Evolutionary conservation across 2,797 vertebrate genomes (phyloP).

Genomic region (Adelosebastes latens): DNA sequence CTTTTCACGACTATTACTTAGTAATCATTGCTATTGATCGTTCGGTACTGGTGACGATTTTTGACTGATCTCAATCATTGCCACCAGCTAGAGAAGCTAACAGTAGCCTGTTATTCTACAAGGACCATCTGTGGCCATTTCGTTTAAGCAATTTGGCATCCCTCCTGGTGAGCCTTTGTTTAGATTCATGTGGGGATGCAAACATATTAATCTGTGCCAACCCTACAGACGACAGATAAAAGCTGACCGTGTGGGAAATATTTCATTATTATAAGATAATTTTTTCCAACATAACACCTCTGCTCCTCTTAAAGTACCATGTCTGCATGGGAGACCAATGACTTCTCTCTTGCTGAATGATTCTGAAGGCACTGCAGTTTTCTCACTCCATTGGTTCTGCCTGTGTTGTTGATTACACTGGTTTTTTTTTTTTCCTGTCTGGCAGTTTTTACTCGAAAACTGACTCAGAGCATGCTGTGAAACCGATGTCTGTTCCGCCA

Average conservation of each 20-base stretch:
- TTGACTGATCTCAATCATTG: neutral
- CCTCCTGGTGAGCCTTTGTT: neutral
- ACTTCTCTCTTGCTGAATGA: constrained; percentile 27
- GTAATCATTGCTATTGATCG: neutral
- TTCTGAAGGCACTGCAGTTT: constrained; percentile 21
- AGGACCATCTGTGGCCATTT: neutral
- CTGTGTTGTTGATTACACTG: constrained; percentile 28
- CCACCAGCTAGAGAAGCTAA: neutral
- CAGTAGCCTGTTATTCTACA: neutral
- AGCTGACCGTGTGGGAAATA: neutral
- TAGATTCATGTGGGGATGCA: neutral
- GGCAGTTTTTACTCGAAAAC: constrained; percentile 12
- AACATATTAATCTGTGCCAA: neutral
- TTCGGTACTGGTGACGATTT: neutral
- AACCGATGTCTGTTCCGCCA: constrained; percentile 22
- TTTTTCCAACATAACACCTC: constrained; percentile 7
- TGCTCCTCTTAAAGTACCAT: constrained; percentile 7
- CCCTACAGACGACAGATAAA: neutral
- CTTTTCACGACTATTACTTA: neutral
- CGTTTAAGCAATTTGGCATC: neutral
- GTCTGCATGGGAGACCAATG: constrained; percentile 23
- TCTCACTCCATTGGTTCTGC: constrained; percentile 20
- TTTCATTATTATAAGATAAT: neutral
- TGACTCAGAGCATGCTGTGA: constrained; percentile 30
- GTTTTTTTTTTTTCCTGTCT: neutral